Evolutionary conservation across 2,797 vertebrate species (phyloP), one percentile per base, ranked within the genome.

Genomic region (Amblyraja radiata): DNA sequence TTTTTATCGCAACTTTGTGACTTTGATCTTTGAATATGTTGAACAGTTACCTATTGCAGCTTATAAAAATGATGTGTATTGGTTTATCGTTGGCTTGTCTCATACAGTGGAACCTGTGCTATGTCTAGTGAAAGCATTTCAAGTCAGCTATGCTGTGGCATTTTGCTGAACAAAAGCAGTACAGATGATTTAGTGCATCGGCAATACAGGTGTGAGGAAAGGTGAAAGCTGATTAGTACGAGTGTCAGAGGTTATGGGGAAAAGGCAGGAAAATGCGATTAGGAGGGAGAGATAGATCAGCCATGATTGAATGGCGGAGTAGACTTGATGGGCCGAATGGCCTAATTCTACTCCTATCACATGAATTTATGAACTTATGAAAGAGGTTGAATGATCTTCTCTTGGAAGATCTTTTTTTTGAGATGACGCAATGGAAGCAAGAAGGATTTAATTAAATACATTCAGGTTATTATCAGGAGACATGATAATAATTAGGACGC

Each of bases 61-160:
- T 6, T 36, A 8, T 88, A 68, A 68, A 88, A 65, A 65, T 68
- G 63, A 88, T 21, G 16, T 68, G 61, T n/a, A 68, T 36, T 32
- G 16, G 84, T 32, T 36, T 16, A 88, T n/a, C n/a, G 4, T 36
- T 36, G n/a, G n/a, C n/a, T 21, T 65, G 84, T 63, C 61, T 63
- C 58, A 86, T 8, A 65, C 61, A n/a, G 13, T n/a, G 61, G 25
- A 86, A 88, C 84, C 63, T 68, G 16, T 36, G 1, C 61, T 88
- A 16, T 78, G 36, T 78, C n/a, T 28, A 78, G 77, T 36, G 63
- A 32, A 68, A 65, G 1, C 28, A 88, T 36, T 88, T 88, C 63
- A 68, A 23, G 65, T 88, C 63, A 68, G 84, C 84, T 68, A 14
- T 88, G 84, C 84, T 68, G n/a, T 88, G n/a, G 21, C 83, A 86